These are phyloP conservation scores for Amphiprion clarkii DNA, from an alignment of 2,797 vertebrate species.

Conservation along the genomic window DNA sequence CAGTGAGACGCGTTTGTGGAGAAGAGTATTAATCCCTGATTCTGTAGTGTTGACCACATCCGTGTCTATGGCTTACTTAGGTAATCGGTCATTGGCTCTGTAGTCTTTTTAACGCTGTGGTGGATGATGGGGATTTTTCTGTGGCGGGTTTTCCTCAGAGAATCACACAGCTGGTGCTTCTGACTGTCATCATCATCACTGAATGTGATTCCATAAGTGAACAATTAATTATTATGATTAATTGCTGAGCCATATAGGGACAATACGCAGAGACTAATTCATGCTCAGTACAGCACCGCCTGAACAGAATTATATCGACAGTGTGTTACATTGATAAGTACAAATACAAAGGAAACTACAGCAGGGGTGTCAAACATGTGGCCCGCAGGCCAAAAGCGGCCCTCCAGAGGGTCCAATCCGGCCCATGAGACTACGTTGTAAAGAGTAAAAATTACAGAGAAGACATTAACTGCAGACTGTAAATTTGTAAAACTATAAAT, in stretches of 20 bases:
- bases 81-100: constrained; percentile 5
- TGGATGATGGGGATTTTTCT: constrained; percentile 7
- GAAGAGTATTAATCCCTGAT: constrained; percentile 6
- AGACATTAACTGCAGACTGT: too few relatives aligned
- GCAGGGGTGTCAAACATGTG: too few relatives aligned
- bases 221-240: neutral
- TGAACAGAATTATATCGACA: too few relatives aligned
- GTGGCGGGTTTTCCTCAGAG: neutral
- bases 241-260: neutral
- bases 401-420: too few relatives aligned
- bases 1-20: constrained; percentile 5
- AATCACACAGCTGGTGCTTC: neutral
- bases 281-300: neutral
- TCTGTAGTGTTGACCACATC: constrained; percentile 4
- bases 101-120: neutral
- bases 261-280: neutral
- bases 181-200: neutral
- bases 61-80: constrained; percentile 10
- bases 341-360: constrained; percentile 5
- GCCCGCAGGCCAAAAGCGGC: too few relatives aligned
- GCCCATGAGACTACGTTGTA: too few relatives aligned
- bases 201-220: too few relatives aligned
- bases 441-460: too few relatives aligned
- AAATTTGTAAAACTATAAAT: too few relatives aligned
- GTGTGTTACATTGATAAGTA: neutral